Base-by-base conservation (phyloP, 2,797 vertebrate genomes). In the Molossus alvarezi region DNA sequence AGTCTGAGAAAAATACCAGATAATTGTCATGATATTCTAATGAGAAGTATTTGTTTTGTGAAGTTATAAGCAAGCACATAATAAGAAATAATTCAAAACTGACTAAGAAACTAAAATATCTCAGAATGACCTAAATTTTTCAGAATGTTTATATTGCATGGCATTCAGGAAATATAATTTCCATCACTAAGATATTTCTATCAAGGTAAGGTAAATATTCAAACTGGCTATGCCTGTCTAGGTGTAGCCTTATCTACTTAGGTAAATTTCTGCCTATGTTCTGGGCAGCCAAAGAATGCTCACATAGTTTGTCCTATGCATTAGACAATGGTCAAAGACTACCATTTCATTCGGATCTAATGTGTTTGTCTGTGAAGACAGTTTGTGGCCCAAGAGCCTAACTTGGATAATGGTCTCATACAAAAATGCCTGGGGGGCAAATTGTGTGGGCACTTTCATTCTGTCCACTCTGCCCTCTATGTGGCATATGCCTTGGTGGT, bases 21-120 rank as follows among this genome's bases (percentile, higher is more conserved):
- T 53, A 57, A 77, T 85, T 90, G 77, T 45, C 5, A n/a, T 91
- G 48, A 71, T 72, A 67, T 67, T 88, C 41, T 90, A 88, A 94
- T 90, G 25, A 69, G 23, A 85, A 57, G 10, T 67, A 17, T 25
- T 82, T 85, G 37, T 13, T 55, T 89, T 75, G 69, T 81, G 23
- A 27, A 76, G 21, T 55, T 69, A 17, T 72, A 83, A 53, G 37
- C 15, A 88, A 45, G 65, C 11, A 91, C 13, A 80, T 75, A 87
- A 69, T 33, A 65, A 51, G 14, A 65, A 88, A 69, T 90, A 25
- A 29, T 48, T 76, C 21, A 55, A 83, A 71, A 10, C 93, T 57
- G 25, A 79, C 81, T 51, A 60, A 86, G 48, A 91, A 77, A 94
- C 9, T 64, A 12, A 45, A 73, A 85, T 33, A 29, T 94, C n/a